Percentiles rank a stretch among this genome's conserved stretches.
These are phyloP conservation scores for Epinephelus coioides DNA, from an alignment of 2,797 vertebrate species.

Conservation along the genomic window DNA sequence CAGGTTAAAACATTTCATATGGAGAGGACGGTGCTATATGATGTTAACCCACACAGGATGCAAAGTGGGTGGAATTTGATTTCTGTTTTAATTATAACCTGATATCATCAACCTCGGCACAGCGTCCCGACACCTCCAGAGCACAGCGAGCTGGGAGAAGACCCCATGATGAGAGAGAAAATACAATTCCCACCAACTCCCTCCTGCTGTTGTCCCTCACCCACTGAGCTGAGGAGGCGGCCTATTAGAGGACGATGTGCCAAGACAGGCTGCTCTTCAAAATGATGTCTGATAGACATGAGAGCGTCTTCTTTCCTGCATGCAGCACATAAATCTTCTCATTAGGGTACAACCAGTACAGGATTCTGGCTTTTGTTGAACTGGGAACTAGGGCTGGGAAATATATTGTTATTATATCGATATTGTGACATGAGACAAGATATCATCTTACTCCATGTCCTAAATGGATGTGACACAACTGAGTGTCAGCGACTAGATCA, in stretches of 20 bases:
- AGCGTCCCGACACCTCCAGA: slow-evolving; percentile 70
- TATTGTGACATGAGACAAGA: too few relatives aligned
- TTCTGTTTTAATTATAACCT: slow-evolving; percentile 83
- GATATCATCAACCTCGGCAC: slow-evolving; percentile 78
- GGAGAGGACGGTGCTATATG: slow-evolving; percentile 55
- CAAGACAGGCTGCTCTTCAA: slow-evolving; percentile 39
- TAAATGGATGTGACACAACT: too few relatives aligned
- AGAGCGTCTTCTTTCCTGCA: slow-evolving; percentile 30
- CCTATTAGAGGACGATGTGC: slow-evolving; percentile 61
- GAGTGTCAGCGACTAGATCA: too few relatives aligned
- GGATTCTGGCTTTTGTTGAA: slow-evolving; percentile 8
- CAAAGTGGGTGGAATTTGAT: slow-evolving; percentile 82
- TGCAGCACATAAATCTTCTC: background rate
- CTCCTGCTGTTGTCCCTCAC: slow-evolving; percentile 67
- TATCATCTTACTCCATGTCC: too few relatives aligned
- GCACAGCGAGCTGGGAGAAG: slow-evolving; percentile 70
- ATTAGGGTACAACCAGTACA: slow-evolving; percentile 1
- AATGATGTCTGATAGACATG: slow-evolving; percentile 55
- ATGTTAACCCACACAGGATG: slow-evolving; percentile 75
- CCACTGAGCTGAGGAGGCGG: slow-evolving; percentile 71
- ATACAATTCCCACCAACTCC: slow-evolving; percentile 76
- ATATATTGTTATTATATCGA: too few relatives aligned
- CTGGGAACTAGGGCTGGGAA: too few relatives aligned
- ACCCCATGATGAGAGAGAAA: slow-evolving; percentile 80
- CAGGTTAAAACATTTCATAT: slow-evolving; percentile 42